Percentiles rank a stretch among this genome's conserved stretches.
These are phyloP conservation scores for Pangasius larnaudii DNA, from an alignment of 2,797 vertebrate genomes.

Conservation along the genomic window DNA sequence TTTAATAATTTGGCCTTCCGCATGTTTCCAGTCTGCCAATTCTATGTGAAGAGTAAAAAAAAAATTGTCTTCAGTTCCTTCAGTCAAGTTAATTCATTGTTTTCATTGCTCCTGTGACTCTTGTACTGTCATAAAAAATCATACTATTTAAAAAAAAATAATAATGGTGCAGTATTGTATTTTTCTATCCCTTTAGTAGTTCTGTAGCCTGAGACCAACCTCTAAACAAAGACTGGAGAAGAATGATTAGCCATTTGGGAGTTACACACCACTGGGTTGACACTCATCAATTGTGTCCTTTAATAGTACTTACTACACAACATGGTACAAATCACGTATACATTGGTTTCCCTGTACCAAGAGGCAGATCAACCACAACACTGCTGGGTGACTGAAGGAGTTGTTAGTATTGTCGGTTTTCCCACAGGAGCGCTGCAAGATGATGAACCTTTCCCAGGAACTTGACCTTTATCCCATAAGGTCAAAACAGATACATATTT, in stretches of 20 bases:
- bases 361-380: background rate
- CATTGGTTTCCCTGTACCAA: background rate
- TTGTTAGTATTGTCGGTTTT: background rate
- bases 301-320: background rate
- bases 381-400: background rate
- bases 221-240: background rate
- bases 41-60: background rate
- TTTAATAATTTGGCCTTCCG: background rate
- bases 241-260: background rate
- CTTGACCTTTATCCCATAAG: background rate
- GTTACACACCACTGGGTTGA: background rate
- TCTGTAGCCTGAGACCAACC: background rate
- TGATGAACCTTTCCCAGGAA: background rate
- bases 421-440: background rate
- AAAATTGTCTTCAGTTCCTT: background rate
- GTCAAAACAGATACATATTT: background rate
- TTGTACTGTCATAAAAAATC: background rate
- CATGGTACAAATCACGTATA: background rate
- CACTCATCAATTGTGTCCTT: conserved; percentile 12
- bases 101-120: background rate
- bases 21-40: background rate
- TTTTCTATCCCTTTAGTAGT: background rate
- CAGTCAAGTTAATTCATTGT: background rate
- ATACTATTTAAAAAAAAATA: background rate
- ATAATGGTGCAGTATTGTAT: background rate